phyloP scores from a whole-genome alignment of 2,888 invertebrate species.

The Apeira syringaria region DNA sequence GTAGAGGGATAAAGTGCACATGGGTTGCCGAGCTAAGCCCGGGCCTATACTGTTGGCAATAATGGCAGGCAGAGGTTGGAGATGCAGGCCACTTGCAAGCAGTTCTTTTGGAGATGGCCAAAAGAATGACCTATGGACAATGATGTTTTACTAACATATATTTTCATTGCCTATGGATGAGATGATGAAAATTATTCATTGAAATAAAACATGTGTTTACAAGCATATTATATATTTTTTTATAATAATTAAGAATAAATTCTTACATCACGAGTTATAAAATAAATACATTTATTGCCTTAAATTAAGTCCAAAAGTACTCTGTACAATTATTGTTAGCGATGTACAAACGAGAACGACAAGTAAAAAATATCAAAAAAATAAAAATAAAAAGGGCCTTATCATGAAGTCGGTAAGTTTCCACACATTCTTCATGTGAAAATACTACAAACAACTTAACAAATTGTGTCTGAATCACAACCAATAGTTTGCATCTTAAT shows the following conservation, averaged over 20 bases:
- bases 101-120: no score
- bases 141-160: no score
- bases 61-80: no score
- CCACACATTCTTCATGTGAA: constrained; percentile 65
- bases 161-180: no score
- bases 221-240: constrained; percentile 84
- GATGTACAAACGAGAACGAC: constrained; percentile 83
- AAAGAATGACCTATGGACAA: no score
- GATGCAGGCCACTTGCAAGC: no score
- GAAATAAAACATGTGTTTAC: constrained; percentile 73
- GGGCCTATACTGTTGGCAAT: no score
- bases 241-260: constrained; percentile 84
- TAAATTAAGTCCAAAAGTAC: constrained; percentile 83
- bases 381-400: constrained; percentile 66
- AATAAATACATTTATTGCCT: constrained; percentile 84
- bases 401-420: constrained; percentile 67
- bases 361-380: constrained; percentile 73
- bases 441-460: constrained; percentile 79
- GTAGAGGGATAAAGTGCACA: no score
- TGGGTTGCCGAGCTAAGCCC: no score
- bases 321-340: constrained; percentile 84
- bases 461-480: constrained; percentile 83
- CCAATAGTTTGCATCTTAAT: constrained; percentile 83
- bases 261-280: constrained; percentile 84
- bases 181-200: no score